Percentiles rank a stretch among this genome's conserved stretches.
Conservation (phyloP, 2,888 invertebrate genomes). For the Tenthredo scrophulariae region DNA sequence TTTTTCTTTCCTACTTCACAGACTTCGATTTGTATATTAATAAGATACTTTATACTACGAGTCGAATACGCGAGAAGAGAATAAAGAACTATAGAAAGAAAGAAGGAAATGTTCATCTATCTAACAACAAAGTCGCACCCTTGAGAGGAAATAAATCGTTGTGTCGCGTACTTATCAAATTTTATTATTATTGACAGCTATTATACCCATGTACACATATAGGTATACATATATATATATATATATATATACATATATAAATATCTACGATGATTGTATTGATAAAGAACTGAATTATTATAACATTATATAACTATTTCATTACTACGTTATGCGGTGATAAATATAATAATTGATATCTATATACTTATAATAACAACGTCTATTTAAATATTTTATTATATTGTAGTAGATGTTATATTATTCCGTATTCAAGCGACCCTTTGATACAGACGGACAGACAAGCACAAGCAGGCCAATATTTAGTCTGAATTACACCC, state of each 20-base stretch:
- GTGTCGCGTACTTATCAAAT: constrained; percentile 10
- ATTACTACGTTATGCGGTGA: background rate
- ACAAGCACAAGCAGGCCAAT: constrained; percentile 11
- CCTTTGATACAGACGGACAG: constrained; percentile 4
- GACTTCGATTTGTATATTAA: background rate
- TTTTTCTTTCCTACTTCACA: background rate
- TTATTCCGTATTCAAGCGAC: background rate
- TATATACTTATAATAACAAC: background rate
- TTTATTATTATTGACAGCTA: constrained; percentile 4
- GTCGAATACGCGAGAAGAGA: background rate
- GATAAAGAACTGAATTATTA: constrained; percentile 4
- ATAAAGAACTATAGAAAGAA: background rate
- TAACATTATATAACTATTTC: background rate
- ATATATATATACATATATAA: background rate
- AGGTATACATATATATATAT: no score
- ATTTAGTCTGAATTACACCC: constrained; percentile 25
- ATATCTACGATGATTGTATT: background rate
- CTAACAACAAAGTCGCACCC: background rate
- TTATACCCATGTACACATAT: background rate
- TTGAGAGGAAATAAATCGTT: constrained; percentile 7
- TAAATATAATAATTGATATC: background rate
- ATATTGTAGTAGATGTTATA: constrained; percentile 8
- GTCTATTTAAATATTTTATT: constrained; percentile 10
- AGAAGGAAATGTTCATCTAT: background rate
- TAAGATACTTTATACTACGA: background rate